Base-by-base conservation (phyloP, 2,888 invertebrate species). In the Endomychus coccineus region DNA sequence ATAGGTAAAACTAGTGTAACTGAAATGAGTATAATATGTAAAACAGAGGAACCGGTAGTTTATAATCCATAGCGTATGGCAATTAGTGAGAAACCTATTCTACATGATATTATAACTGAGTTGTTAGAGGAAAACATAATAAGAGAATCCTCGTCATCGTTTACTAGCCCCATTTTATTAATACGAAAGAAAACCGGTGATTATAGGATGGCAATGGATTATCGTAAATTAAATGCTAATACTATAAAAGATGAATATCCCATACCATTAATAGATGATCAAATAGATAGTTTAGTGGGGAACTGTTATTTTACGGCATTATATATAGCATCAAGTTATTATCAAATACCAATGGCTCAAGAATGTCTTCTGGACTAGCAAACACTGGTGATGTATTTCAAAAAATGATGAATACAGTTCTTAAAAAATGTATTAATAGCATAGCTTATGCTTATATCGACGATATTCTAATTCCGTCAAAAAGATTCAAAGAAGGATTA, bases 231-330 rank as follows among this genome's bases (percentile, higher is more conserved):
- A 3, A 64, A 63, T 39, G 29, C 30, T 2, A 36, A 44, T 1
- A 59, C 55, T 1, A 40, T 49, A 1, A 46, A 51, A 3, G 55
- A 59, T 33, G 23, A 46, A 5, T 55, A 54, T 32, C 56, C 59
- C 0, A 25, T 59, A 3, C 56, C 56, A 1, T 38, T 46, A 9
- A 50, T 62, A 3, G 48, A 54, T 10, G 58, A 62, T 12, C 49
- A 52, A 15, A 15, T 56, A 22, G 46, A 52, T 15, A 30, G 39
- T 5, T 24, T 60, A 11, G 17, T 42, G 1, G 51, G 52, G 3
- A 45, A 48, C n/a, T 40, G 27, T 10, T 49, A 41, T 29, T 62
- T 51, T 27, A 51, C 53, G 3, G 42, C 37, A 1, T 27, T 62
- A 2, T 56, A 62, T 38, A 31, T 56, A 29, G 38, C 43, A 3